phyloP scores from a whole-genome alignment of 92 coral and sea anemone genomes.

The Porites cylindrica region DNA sequence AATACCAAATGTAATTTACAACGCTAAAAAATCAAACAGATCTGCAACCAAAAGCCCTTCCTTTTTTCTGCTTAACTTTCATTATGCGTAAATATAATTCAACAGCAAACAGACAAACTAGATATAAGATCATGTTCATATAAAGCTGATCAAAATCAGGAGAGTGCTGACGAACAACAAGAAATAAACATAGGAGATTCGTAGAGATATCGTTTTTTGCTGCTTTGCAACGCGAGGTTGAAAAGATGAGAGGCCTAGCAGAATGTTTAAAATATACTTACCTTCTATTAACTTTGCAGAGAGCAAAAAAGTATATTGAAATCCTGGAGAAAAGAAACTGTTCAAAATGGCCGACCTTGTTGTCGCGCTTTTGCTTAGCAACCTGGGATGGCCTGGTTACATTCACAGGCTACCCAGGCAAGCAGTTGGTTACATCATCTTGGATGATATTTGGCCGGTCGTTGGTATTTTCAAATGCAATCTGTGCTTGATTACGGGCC shows the following conservation, averaged over 20 bases:
- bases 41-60: no score
- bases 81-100: no score
- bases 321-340: neutral
- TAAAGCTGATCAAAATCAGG: no score
- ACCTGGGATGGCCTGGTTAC: slow-evolving; percentile 72
- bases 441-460: neutral
- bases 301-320: neutral
- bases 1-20: no score
- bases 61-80: no score
- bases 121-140: no score
- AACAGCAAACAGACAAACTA: no score
- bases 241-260: neutral
- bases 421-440: slow-evolving; percentile 51
- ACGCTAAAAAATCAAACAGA: no score
- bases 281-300: slow-evolving; percentile 11
- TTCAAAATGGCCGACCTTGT: slow-evolving; percentile 66
- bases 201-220: neutral
- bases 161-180: no score
- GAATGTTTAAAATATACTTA: neutral
- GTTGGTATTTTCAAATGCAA: slow-evolving; percentile 40
- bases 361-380: slow-evolving; percentile 56
- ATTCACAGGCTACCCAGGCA: neutral
- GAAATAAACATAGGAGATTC: neutral
- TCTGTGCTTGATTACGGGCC: slow-evolving; percentile 55
- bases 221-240: neutral